Evolutionary conservation across 2,797 vertebrate species (phyloP), one percentile per base, ranked within the genome.

Genomic region (Oreonectes daqikongensis): DNA sequence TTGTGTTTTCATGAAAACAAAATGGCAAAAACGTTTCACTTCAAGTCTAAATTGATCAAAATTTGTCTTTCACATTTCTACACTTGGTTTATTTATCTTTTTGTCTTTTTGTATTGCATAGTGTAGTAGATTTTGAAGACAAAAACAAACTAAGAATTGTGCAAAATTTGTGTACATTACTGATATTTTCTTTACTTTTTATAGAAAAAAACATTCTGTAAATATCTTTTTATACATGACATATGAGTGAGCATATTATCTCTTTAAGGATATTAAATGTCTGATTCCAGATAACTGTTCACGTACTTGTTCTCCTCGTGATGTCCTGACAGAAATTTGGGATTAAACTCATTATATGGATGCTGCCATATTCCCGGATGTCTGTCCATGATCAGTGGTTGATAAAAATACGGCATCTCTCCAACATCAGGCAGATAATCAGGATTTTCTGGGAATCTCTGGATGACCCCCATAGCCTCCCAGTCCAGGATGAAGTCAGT

Each of bases 391-490:
- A 14, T 42, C 40, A 15, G 10, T 22, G 20, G 20, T 15, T 0
- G 71, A 57, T 72, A 40, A 26, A 59, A 38, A 3, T 38, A 57
- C 0, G 35, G 42, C 20, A 69, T 66, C 40, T 86, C 76, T 60
- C 35, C 64, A 40, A 85, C 85, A 20, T 82, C 72, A 0, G 80
- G 77, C 2, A 66, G 80, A 60, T 60, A 67, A 3, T 63, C 18
- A 64, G 52, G 81, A 66, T 53, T 84, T 22, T 81, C 79, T 0
- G 57, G 17, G n/a, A 61, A 18, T 66, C 40, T 87, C 4, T 76
- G 72, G 40, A 90, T 2, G 35, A 93, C 89, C 2, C 92, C 93
- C 80, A 93, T 90, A 18, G 82, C 87, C 4, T 92, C 88, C 93
- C 93, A 94, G 88, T 93, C 92, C 75, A 94, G 82, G 32, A 68